phyloP scores from a whole-genome alignment of 1,140 invertebrate genomes.

The Drosophila hydei region DNA sequence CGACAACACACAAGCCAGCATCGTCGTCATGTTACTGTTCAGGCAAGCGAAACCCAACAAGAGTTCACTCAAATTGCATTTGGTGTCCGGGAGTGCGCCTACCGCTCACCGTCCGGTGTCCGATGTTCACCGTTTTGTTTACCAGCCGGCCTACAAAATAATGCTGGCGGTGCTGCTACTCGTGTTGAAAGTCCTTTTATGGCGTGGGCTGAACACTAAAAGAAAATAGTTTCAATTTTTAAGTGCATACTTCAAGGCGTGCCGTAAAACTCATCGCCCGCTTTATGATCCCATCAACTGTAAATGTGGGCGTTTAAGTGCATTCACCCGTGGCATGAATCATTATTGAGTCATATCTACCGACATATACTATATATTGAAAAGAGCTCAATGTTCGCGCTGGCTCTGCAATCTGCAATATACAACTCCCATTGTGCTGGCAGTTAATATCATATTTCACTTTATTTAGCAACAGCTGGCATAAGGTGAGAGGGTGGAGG shows the following conservation, averaged over 20 bases:
- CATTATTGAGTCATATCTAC: constrained; percentile 26
- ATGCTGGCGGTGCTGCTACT: constrained; percentile 6
- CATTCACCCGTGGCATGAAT: constrained; percentile 28
- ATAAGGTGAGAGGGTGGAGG: not conserved
- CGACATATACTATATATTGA: not conserved
- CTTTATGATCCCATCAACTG: constrained; percentile 17
- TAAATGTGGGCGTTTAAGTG: constrained; percentile 11
- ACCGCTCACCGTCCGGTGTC: not conserved
- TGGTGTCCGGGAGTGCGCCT: constrained; percentile 44
- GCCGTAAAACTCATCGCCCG: constrained; percentile 21
- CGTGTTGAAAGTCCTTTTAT: constrained; percentile 14
- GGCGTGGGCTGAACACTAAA: constrained; percentile 14
- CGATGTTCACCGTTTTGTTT: constrained; percentile 43
- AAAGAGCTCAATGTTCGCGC: not conserved
- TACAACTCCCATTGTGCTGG: not conserved
- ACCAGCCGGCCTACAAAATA: constrained; percentile 46
- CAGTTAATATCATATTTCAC: constrained; percentile 47
- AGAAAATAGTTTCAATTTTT: constrained; percentile 46
- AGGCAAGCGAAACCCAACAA: constrained; percentile 71
- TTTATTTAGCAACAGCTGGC: constrained; percentile 38
- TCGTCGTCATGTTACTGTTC: constrained; percentile 53
- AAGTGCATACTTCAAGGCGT: constrained; percentile 31
- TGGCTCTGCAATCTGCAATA: constrained; percentile 4
- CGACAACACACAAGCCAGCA: constrained; percentile 17
- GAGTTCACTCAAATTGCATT: constrained; percentile 81